Evolutionary conservation across 2,113 vertebrate genomes (phyloP).

Genomic region (Octodon degus): DNA sequence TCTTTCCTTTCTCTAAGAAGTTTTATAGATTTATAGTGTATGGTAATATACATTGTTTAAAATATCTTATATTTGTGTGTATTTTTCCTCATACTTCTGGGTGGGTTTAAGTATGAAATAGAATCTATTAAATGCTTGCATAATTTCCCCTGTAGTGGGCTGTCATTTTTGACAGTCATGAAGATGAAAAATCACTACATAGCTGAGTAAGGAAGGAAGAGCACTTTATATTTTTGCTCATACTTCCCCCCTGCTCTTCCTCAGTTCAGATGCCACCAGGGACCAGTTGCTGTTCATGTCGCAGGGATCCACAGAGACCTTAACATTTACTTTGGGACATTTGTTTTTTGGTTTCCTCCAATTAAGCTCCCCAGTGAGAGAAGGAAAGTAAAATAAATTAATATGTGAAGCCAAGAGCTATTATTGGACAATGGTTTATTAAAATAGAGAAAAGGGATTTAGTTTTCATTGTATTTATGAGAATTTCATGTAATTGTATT

Average conservation of each 20-base stretch:
- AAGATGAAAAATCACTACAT: neutral
- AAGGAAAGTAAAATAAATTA: neutral
- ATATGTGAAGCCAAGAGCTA: neutral
- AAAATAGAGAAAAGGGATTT: slow-evolving; percentile 2
- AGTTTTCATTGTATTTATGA: neutral
- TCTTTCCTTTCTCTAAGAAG: neutral
- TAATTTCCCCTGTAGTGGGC: neutral
- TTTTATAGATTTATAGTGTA: neutral
- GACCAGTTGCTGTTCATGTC: neutral
- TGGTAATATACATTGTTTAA: neutral
- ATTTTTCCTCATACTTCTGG: neutral
- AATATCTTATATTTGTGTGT: neutral
- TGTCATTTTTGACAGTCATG: neutral
- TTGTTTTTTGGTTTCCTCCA: neutral
- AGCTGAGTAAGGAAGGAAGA: neutral
- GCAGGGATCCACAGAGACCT: neutral
- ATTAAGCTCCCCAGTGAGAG: neutral
- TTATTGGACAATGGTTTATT: neutral
- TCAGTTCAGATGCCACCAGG: neutral
- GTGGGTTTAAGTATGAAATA: neutral
- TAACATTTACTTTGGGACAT: neutral
- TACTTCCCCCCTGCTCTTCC: neutral
- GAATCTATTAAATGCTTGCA: neutral
- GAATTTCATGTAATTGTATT: neutral
- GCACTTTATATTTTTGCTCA: neutral